Conservation (phyloP, 2,113 vertebrate genomes). For the Hydrolagus affinis region DNA sequence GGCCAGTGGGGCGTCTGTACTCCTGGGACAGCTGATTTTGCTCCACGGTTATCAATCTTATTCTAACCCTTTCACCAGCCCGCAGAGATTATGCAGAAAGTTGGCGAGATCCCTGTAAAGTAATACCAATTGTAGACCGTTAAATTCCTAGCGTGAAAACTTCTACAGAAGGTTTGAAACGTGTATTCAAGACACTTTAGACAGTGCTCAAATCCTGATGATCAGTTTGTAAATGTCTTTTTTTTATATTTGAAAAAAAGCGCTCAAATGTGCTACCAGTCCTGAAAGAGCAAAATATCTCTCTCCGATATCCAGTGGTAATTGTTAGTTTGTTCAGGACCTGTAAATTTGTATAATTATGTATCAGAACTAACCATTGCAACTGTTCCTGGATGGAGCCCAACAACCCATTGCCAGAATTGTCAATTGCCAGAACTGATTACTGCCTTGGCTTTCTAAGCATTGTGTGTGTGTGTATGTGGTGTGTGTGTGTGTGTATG, state of each 20-base stretch:
- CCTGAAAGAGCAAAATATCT: not conserved
- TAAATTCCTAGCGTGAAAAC: too few relatives aligned
- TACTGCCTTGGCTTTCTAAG: not conserved
- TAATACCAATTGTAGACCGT: too few relatives aligned
- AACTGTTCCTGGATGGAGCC: not conserved
- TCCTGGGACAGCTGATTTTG: not conserved
- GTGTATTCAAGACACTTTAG: too few relatives aligned
- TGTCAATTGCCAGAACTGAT: too few relatives aligned
- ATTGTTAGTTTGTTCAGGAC: not conserved
- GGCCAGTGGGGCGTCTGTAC: not conserved
- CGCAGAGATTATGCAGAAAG: not conserved
- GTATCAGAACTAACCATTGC: not conserved
- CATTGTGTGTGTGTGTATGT: not conserved
- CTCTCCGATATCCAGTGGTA: not conserved
- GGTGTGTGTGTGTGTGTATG: not conserved
- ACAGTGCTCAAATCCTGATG: too few relatives aligned
- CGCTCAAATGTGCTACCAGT: not conserved
- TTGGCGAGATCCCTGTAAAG: too few relatives aligned
- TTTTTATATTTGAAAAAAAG: not conserved
- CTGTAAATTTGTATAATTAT: not conserved
- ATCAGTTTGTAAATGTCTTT: too few relatives aligned
- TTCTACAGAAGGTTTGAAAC: too few relatives aligned
- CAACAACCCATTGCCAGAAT: not conserved
- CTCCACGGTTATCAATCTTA: not conserved
- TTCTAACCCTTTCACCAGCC: not conserved